Conservation (phyloP, 2,888 invertebrate genomes). For the Calameuta filiformis region DNA sequence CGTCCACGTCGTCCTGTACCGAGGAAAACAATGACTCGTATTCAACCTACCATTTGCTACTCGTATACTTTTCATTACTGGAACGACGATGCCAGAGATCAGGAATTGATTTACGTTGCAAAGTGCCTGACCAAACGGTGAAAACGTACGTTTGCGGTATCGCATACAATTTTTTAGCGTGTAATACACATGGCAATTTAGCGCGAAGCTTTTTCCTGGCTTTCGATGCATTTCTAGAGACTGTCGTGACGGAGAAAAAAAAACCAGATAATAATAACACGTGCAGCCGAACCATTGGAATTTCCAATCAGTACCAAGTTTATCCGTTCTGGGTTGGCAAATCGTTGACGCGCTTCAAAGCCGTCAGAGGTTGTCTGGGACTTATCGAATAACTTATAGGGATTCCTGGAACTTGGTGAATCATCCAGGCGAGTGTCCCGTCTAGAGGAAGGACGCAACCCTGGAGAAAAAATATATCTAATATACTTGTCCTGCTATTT, state of each 20-base stretch:
- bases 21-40: conserved; percentile 28
- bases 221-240: not conserved
- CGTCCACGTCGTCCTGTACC: conserved; percentile 16
- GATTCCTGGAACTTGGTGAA: conserved; percentile 22
- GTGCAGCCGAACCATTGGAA: not conserved
- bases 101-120: not conserved
- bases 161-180: too few relatives aligned
- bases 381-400: conserved; percentile 19
- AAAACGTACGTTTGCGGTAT: too few relatives aligned
- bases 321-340: not conserved
- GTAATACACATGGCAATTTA: not conserved
- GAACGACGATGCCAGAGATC: not conserved
- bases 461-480: not conserved
- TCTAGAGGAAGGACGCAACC: not conserved
- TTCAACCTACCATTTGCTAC: not conserved
- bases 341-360: not conserved
- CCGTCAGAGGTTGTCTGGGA: conserved; percentile 20
- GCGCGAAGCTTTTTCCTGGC: not conserved
- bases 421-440: conserved; percentile 14
- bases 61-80: not conserved
- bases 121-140: not conserved
- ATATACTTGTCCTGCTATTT: not conserved
- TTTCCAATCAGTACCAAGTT: conserved; percentile 1
- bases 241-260: not conserved
- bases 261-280: not conserved